phyloP scores from a whole-genome alignment of 2,797 vertebrate genomes.

The Mus spretus region DNA sequence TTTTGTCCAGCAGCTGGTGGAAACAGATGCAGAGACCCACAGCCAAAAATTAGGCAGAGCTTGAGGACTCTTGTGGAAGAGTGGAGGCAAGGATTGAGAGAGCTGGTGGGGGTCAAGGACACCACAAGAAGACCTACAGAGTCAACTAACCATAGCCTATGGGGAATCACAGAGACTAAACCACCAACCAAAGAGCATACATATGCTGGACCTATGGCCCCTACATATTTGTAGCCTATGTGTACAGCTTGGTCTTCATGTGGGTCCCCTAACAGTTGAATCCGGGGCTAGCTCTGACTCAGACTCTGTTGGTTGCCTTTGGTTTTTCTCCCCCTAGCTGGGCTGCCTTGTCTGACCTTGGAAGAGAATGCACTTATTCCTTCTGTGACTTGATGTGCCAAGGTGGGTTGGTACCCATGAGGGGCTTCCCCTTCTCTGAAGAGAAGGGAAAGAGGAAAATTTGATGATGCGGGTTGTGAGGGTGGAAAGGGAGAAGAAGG shows the following conservation, averaged over 20 bases:
- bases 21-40: background rate
- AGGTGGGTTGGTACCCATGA: background rate
- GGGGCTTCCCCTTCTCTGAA: background rate
- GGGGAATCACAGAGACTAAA: no score
- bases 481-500: background rate
- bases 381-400: background rate
- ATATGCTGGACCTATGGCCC: no score
- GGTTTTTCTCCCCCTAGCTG: background rate
- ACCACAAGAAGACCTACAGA: no score
- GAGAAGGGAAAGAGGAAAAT: background rate
- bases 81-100: no score
- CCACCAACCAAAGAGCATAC: no score
- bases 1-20: background rate
- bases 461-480: no score
- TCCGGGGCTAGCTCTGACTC: background rate
- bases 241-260: background rate
- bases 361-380: background rate
- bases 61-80: no score
- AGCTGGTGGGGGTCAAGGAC: no score
- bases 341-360: no score
- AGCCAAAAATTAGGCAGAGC: no score
- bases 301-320: background rate
- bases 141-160: no score
- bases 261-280: background rate
- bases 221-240: no score